Evolutionary conservation across 2,797 vertebrate genomes (phyloP).

Genomic region (Diceros bicornis): DNA sequence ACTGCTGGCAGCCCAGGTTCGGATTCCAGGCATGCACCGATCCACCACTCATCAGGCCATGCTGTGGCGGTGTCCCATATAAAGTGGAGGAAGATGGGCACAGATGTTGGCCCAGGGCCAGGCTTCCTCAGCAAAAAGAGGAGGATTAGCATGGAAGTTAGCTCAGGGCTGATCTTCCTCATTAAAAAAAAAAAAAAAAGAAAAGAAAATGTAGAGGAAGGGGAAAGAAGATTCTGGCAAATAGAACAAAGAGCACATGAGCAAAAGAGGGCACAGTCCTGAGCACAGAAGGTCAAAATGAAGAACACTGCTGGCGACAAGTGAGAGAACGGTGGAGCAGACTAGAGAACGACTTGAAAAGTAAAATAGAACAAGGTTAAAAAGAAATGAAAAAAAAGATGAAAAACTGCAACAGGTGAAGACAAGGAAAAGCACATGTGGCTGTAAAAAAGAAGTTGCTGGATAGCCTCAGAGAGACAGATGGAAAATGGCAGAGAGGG

Average conservation of each 20-base stretch:
- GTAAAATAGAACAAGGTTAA: background rate
- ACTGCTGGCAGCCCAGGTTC: too few species aligned
- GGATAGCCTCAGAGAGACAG: background rate
- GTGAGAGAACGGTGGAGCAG: fast-evolving
- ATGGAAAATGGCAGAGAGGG: background rate
- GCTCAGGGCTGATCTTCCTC: too few species aligned
- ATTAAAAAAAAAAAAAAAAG: too few species aligned
- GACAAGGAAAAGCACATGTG: background rate
- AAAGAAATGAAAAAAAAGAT: background rate
- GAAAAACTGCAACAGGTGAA: background rate
- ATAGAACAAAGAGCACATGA: background rate
- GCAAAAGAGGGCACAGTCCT: background rate
- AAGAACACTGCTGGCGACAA: fast-evolving
- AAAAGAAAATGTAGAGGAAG: background rate
- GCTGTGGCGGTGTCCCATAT: too few species aligned
- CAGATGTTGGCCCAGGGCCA: too few species aligned
- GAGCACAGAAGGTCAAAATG: fast-evolving
- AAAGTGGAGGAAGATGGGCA: too few species aligned
- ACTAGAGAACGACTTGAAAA: fast-evolving
- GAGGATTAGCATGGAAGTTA: too few species aligned
- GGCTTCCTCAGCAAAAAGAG: too few species aligned
- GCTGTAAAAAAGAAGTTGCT: background rate
- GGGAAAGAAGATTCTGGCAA: fast-evolving
- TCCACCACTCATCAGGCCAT: too few species aligned
- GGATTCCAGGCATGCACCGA: too few species aligned